Percentiles rank a stretch among this genome's conserved stretches.
phyloP scores from a whole-genome alignment of 2,113 vertebrate genomes.

The Gymnogyps californianus region DNA sequence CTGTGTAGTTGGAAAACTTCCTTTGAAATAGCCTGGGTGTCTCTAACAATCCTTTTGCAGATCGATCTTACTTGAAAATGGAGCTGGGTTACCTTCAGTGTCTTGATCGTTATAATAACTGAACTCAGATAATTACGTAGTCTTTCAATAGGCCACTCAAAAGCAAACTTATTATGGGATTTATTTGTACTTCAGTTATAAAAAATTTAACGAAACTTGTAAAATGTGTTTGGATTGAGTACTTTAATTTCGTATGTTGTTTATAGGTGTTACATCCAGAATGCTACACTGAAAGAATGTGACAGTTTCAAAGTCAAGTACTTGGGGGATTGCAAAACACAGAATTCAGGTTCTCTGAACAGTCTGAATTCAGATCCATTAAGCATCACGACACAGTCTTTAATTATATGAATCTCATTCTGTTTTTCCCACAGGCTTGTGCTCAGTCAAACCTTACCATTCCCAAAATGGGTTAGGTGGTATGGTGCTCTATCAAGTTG shows the following conservation, averaged over 20 bases:
- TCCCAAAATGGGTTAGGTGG: neutral
- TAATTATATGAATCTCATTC: neutral
- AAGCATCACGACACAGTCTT: neutral
- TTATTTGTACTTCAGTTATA: neutral
- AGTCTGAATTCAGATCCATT: neutral
- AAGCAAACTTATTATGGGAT: neutral
- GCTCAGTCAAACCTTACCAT: neutral
- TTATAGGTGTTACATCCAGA: neutral
- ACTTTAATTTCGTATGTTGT: neutral
- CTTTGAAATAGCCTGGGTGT: neutral
- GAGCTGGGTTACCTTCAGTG: neutral
- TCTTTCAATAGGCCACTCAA: neutral
- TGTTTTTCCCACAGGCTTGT: neutral
- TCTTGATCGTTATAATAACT: neutral
- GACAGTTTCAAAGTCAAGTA: neutral
- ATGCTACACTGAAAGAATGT: neutral
- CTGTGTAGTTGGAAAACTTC: neutral
- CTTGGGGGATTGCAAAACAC: neutral
- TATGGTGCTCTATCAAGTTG: neutral
- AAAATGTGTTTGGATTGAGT: neutral
- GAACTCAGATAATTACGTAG: neutral
- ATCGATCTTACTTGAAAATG: neutral
- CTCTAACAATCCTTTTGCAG: neutral
- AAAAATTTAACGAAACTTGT: neutral
- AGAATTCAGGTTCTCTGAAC: neutral